phyloP scores from a whole-genome alignment of 2,797 vertebrate genomes.

The Chaenodraco wilsoni region DNA sequence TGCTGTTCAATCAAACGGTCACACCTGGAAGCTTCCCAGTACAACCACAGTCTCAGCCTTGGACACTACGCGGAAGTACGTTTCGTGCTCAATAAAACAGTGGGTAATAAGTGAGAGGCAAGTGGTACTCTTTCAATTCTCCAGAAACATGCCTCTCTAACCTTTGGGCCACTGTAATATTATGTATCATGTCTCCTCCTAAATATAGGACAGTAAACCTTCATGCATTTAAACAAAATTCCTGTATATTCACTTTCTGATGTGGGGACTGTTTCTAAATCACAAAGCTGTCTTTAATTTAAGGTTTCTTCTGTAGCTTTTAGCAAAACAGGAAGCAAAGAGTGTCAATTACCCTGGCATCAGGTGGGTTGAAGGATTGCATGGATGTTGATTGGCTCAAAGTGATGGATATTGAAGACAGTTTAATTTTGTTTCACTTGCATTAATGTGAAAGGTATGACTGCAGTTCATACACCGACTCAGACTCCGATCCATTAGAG shows the following conservation, averaged over 20 bases:
- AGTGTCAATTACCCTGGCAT: conserved; percentile 26
- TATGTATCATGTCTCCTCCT: conserved; percentile 6
- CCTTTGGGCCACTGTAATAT: conserved; percentile 25
- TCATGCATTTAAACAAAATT: not conserved
- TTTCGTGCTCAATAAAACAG: conserved; percentile 43
- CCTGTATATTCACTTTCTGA: not conserved
- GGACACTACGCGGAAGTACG: conserved; percentile 28
- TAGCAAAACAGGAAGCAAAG: conserved; percentile 13
- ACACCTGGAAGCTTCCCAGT: conserved; percentile 19
- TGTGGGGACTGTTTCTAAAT: not conserved
- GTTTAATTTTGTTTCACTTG: conserved; percentile 46
- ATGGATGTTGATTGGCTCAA: conserved; percentile 35
- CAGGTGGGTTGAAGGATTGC: conserved; percentile 26
- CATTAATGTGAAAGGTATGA: conserved; percentile 48
- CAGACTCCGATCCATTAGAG: conserved; percentile 42
- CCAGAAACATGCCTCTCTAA: conserved; percentile 31
- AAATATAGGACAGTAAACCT: not conserved
- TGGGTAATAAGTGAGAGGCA: conserved; percentile 35
- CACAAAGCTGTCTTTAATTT: not conserved
- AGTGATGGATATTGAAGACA: conserved; percentile 49
- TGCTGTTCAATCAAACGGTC: conserved; percentile 11
- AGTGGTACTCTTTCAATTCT: conserved; percentile 26
- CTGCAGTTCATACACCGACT: conserved; percentile 26
- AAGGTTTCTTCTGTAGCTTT: conserved; percentile 11
- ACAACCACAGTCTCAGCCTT: conserved; percentile 16